Base-by-base conservation (phyloP, 2,113 vertebrate species). In the Ctenodactylus gundi region DNA sequence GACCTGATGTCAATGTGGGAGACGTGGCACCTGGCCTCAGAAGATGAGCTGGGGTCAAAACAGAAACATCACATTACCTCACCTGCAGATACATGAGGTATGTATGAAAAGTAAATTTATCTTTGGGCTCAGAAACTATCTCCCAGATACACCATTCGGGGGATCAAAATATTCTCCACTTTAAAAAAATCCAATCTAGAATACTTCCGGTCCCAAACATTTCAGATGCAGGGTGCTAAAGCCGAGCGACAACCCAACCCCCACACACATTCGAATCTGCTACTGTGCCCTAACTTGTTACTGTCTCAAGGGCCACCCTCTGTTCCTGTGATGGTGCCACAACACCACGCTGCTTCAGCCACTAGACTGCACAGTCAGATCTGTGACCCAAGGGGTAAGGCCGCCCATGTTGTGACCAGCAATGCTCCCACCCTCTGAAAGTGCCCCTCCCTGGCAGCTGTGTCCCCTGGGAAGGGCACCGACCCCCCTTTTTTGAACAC, bases 401-500 rank as follows among this genome's bases (percentile, higher is more conserved):
- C 21, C 57, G 4, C 34, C 51, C 41, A 31, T 70, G 29, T 21
- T 27, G 2, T 55, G 34, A 2, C 36, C 14, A 34, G 60, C 41
- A 51, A 39, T 39, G 20, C 29, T 91, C 12, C 6, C n/a, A 17
- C 4, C 4, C 15, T 25, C 60, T 53, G 13, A 14, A 49, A 46
- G 0, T 7, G 8, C n/a, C 25, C 62, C 51, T 14, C 7, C 58
- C 58, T 29, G 11, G 36, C 44, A 78, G 46, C 53, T n/a, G 29
- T 3, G 1, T 36, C 31, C 46, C 6, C 23, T 11, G 29, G 0
- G n/a, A 5, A 21, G 72, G 39, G 23, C 44, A 29, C 2, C 0
- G 1, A 14, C 11, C 21, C 11, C 21, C 81, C 21, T 20, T 17
- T 60, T 49, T 49, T 4, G 15, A 17, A 15, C 23, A 49, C 20